Base-by-base conservation (phyloP, 1,140 invertebrate species). In the Danaus plexippus region DNA sequence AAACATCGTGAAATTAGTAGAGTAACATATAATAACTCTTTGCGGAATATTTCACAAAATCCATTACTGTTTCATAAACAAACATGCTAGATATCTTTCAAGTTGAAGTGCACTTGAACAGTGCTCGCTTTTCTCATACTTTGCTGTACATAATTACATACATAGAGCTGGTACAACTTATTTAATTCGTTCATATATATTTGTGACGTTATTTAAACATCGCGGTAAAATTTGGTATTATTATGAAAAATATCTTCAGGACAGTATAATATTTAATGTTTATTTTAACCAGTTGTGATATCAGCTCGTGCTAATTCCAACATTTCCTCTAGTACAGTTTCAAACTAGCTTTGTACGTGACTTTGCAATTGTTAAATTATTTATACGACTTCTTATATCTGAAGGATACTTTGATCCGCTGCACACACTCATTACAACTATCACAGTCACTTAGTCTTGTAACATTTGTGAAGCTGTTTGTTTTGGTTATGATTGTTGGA, bases 291-390 rank as follows among this genome's bases (percentile, higher is more conserved):
- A 6, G 45, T 8, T 11, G n/a, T 54, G 41, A n/a, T 58, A 67
- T 11, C 69, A 64, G 41, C 73, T 66, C 61, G 32, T 53, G 46
- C 49, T 48, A 59, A 9, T 48, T 69, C 53, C 47, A 55, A 57
- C 51, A 67, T 57, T 68, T 63, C 54, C 60, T 57, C 50, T 47
- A 62, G 61, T 59, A 69, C 68, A 66, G 71, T 61, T 71, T 69
- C 65, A 75, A 71, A 75, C 73, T 75, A 71, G 69, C 64, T 67
- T 56, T 61, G 67, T 63, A 73, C 71, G 73, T 73, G 71, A 66
- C 65, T 64, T 70, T 60, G 71, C 67, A 65, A 69, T 71, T 71
- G 63, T 59, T 71, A 67, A 75, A 71, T 71, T 75, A 75, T 75
- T 75, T 71, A 73, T 73, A 73, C 53, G 68, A 71, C 58, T 69